Evolutionary conservation across 2,888 invertebrate genomes (phyloP).

Genomic region (Heliconius charithonia): DNA sequence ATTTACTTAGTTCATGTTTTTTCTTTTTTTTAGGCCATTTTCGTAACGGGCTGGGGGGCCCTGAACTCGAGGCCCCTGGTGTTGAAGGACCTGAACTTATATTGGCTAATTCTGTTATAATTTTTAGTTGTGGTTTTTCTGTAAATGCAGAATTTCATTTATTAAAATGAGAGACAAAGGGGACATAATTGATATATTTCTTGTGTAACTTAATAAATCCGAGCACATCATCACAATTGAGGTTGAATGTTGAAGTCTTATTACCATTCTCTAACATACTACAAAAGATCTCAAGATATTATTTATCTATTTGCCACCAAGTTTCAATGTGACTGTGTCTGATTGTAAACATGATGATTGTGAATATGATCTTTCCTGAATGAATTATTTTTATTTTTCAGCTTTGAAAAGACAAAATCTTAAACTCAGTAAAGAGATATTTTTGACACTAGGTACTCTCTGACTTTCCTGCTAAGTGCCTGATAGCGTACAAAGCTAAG

Average conservation of each 20-base stretch:
- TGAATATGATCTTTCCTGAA: not conserved
- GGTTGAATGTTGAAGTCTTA: no score
- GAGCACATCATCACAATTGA: no score
- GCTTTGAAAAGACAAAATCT: not conserved
- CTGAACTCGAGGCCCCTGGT: slow-evolving; percentile 9
- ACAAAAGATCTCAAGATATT: not conserved
- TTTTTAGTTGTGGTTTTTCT: slow-evolving; percentile 9
- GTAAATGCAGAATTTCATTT: not conserved
- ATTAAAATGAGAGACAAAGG: not conserved
- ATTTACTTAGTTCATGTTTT: slow-evolving; percentile 36
- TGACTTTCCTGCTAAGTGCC: not conserved
- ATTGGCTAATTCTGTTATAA: not conserved
- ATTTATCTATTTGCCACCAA: not conserved
- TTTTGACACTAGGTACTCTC: not conserved
- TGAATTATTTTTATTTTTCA: not conserved
- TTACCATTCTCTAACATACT: not conserved
- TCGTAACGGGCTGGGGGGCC: not conserved
- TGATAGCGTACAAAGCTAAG: not conserved
- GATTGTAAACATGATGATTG: not conserved
- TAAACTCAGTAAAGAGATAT: no score
- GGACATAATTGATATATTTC: not conserved
- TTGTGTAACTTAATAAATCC: not conserved
- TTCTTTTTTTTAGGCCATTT: slow-evolving; percentile 41
- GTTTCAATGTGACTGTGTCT: not conserved
- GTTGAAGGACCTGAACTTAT: slow-evolving; percentile 17